Evolutionary conservation across 2,113 vertebrate species (phyloP).

Genomic region (Chunga burmeisteri): DNA sequence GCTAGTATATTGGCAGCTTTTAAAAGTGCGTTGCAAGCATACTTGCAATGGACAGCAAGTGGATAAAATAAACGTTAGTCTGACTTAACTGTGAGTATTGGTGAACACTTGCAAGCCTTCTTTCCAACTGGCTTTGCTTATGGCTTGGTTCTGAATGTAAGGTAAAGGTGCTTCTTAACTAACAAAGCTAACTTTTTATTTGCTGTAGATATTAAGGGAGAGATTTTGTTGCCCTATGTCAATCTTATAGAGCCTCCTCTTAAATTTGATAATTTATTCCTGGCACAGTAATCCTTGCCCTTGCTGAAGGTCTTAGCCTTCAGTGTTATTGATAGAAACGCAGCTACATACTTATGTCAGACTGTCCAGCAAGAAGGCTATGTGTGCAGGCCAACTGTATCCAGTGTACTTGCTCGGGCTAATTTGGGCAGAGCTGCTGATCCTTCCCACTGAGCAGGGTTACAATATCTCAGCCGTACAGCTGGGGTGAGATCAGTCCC

Average conservation of each 20-base stretch:
- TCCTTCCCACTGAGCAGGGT: not conserved
- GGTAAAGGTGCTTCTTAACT: not conserved
- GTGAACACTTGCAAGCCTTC: not conserved
- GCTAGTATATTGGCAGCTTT: not conserved
- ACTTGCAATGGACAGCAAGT: not conserved
- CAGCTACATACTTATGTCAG: not conserved
- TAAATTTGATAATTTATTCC: not conserved
- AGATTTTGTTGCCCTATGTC: not conserved
- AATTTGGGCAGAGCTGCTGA: not conserved
- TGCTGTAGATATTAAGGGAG: not conserved
- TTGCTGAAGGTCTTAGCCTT: not conserved
- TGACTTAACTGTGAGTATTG: not conserved
- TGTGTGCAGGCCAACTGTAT: not conserved
- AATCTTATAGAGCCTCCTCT: not conserved
- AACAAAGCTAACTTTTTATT: not conserved
- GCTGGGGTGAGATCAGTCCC: not conserved
- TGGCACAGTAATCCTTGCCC: not conserved
- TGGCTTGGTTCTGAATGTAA: not conserved
- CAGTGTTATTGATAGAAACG: not conserved
- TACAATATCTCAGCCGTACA: not conserved
- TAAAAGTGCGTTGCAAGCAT: not conserved
- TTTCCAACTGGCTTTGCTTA: not conserved
- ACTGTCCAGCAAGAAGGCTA: not conserved
- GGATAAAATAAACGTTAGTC: not conserved
- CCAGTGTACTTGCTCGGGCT: not conserved